These are phyloP conservation scores for Gobio occitaniae DNA, from an alignment of 2,797 vertebrate genomes.

Conservation along the genomic window DNA sequence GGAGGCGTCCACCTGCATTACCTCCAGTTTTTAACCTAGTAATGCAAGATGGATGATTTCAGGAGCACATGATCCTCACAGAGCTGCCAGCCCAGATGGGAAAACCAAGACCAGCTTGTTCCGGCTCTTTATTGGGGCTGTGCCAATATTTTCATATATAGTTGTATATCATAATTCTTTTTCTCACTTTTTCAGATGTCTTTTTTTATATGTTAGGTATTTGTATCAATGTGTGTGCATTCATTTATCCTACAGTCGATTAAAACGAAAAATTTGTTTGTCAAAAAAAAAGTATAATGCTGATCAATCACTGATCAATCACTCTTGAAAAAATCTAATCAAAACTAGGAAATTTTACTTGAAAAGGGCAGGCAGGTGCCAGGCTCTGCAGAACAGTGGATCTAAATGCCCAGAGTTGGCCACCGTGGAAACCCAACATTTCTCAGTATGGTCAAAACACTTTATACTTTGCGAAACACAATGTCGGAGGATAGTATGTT, in stretches of 20 bases:
- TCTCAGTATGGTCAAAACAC: not conserved
- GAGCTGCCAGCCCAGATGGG: not conserved
- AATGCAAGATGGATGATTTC: not conserved
- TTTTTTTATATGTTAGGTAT: not conserved
- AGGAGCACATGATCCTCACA: not conserved
- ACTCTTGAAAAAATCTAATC: not conserved
- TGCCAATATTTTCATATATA: not conserved
- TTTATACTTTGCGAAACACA: not conserved
- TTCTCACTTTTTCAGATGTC: not conserved
- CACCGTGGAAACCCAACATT: not conserved
- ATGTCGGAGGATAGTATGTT: not conserved
- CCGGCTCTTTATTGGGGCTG: too few species aligned
- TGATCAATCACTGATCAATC: not conserved
- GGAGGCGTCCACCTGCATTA: not conserved
- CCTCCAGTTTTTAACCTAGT: not conserved
- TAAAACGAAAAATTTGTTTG: not conserved
- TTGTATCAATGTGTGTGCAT: not conserved
- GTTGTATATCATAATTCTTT: not conserved
- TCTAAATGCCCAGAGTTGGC: not conserved
- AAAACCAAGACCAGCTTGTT: not conserved
- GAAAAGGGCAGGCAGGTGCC: not conserved
- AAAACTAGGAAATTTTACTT: not conserved
- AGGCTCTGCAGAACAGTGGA: not conserved
- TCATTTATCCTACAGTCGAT: not conserved
- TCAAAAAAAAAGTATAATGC: not conserved